Evolutionary conservation across 2,888 invertebrate genomes (phyloP).

Genomic region (Auanema freiburgensis): DNA sequence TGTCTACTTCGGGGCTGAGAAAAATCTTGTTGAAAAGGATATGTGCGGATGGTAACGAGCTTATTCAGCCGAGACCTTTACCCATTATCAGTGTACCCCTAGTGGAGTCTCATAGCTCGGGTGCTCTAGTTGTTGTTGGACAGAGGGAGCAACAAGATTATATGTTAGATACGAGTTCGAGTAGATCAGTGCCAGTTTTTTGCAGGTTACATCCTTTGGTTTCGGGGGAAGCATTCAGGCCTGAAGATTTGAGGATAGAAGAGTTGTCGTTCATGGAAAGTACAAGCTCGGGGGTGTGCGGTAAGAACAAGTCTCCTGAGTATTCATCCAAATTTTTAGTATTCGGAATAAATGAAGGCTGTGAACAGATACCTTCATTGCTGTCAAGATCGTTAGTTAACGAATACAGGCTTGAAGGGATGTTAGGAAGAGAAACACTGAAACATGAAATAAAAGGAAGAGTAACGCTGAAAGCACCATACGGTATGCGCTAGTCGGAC

Average conservation of each 20-base stretch:
- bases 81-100: constrained; percentile 41
- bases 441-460: constrained; percentile 37
- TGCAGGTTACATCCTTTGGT: constrained; percentile 52
- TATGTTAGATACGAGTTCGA: constrained; percentile 27
- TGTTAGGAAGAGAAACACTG: constrained; percentile 45
- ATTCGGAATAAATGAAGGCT: constrained; percentile 54
- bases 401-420: constrained; percentile 48
- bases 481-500: constrained; percentile 28
- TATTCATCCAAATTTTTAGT: constrained; percentile 36
- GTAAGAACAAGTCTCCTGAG: constrained; percentile 28
- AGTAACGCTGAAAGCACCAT: constrained; percentile 29
- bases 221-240: constrained; percentile 45
- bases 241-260: constrained; percentile 52
- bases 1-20: constrained; percentile 47
- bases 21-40: constrained; percentile 41
- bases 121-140: constrained; percentile 55
- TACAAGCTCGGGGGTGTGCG: constrained; percentile 56
- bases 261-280: constrained; percentile 46
- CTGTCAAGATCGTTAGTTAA: constrained; percentile 52
- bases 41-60: constrained; percentile 35
- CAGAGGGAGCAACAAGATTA: constrained; percentile 49
- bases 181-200: constrained; percentile 10
- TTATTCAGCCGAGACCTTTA: constrained; percentile 15
- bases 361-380: constrained; percentile 44
- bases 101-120: constrained; percentile 51